Base-by-base conservation (phyloP, 2,888 invertebrate genomes). In the Drosophila formosana region DNA sequence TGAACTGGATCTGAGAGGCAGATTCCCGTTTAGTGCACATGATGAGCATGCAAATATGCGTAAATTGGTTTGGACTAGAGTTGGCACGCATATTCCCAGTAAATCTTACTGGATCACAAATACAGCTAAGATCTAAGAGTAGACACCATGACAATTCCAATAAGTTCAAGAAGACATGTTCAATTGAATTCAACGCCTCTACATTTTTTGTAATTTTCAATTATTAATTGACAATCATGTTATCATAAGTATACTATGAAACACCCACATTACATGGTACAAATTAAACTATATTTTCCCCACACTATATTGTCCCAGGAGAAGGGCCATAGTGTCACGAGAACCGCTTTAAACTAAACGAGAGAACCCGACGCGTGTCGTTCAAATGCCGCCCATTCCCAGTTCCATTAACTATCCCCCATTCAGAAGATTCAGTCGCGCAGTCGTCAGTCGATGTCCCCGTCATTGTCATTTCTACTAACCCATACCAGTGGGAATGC, bases 401-500 rank as follows among this genome's bases (percentile, higher is more conserved):
- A 51, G 39, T 6, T 65, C 52, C 66, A 79, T 75, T 70, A 73
- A 61, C 46, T 67, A 50, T 11, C 56, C 34, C 37, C 37, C 37
- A 37, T 37, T 37, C 37, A 37, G 37, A 37, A 55, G 37, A 26
- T 39, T 55, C 34, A 37, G 41, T 56, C 61, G 62, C 71, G 43
- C 62, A 43, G 55, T 58, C 80, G 58, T 78, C 62, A 43, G 55
- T 58, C 80, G 58, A 75, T 73, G 61, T 56, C 49, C 66, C 68
- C 64, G 30, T 58, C 65, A 66, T 58, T 68, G 70, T 51, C 64
- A 13, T 43, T 34, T 53, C 41, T 55, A 50, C 51, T 45, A 45
- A 78, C 73, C 43, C 56, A 62, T 52, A 86, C 69, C 57, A 47
- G 30, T 60, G 50, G 52, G 47, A 53, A 67, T 74, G 86, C 77